These are phyloP conservation scores for Sparidentex hasta DNA, from an alignment of 2,797 vertebrate genomes.

Conservation along the genomic window DNA sequence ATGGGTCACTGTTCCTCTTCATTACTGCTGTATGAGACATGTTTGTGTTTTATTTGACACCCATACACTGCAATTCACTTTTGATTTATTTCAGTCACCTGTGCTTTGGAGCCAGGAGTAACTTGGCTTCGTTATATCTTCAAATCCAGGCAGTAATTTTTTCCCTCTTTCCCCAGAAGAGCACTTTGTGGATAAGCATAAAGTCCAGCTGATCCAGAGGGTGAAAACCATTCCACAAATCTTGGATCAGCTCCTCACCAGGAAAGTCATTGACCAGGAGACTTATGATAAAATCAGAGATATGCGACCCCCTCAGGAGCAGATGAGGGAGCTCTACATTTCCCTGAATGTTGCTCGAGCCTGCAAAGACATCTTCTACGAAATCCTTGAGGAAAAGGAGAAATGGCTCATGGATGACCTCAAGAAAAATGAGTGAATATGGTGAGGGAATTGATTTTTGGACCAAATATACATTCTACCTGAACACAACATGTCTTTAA, in stretches of 20 bases:
- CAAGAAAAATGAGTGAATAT: not conserved
- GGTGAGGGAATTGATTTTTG: not conserved
- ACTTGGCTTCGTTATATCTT: not conserved
- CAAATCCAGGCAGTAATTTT: not conserved
- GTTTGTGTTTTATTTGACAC: no score
- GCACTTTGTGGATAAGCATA: constrained; percentile 71
- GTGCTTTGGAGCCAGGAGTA: not conserved
- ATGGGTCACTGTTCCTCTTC: not conserved
- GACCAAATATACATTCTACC: constrained; percentile 2
- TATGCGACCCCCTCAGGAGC: accelerated
- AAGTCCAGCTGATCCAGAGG: accelerated
- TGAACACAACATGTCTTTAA: not conserved
- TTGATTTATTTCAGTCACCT: not conserved
- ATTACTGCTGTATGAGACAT: no score
- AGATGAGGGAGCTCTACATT: constrained; percentile 55
- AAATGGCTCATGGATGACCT: constrained; percentile 43
- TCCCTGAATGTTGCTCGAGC: not conserved
- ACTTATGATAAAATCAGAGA: constrained; percentile 14
- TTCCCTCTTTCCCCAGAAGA: not conserved
- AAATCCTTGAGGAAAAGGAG: constrained; percentile 42
- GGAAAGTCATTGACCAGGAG: constrained; percentile 4
- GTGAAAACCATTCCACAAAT: constrained; percentile 31
- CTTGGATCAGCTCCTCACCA: constrained; percentile 60
- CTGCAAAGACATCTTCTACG: constrained; percentile 57
- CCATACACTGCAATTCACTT: not conserved